Evolutionary conservation across 2,888 invertebrate genomes (phyloP), one percentile per base, ranked within the genome.

Genomic region (Allophyes oxyacanthae): DNA sequence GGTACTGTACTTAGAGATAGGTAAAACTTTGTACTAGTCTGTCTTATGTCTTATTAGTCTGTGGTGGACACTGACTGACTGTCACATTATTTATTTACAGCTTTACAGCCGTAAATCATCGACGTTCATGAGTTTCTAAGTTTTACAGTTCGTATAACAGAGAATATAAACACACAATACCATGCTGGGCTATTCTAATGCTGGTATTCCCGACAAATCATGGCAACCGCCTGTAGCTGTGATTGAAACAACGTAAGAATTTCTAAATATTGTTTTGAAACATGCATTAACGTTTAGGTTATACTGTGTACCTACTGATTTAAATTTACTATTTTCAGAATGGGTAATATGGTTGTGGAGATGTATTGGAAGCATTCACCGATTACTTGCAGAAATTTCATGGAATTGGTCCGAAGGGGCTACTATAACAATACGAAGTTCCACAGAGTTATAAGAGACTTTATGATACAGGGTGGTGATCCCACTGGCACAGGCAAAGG

Each of bases 281-380:
- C 2, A 7, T 6, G 3, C 11, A n/a, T 25, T 11, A 33, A 6
- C 37, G 10, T 32, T 0, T 41, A 13, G 3, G 13, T 40, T 28
- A 30, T 11, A 13, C 6, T 26, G 46, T 10, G 20, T 15, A n/a
- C 25, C 4, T 60, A 28, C 1, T 32, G 3, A 13, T 10, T 20
- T n/a, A n/a, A 33, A 28, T 20, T 59, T 9, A 8, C 42, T 14
- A 13, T 44, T 93, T 94, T 48, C 85, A 98, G 98, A 41, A 99
- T 99, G 98, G 99, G 99, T 0, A 97, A 97, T 78, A 95, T 99
- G 45, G 95, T 96, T 0, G 92, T 99, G 44, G 99, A 99, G 89
- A 94, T 99, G 67, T 99, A 99, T 84, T 99, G 99, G 99, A 98
- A 98, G 85, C 99, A 99, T 86, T 97, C 99, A 0, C 99, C 99